These are phyloP conservation scores for Diorhabda elongata DNA, from an alignment of 1,140 invertebrate genomes.

Conservation along the genomic window DNA sequence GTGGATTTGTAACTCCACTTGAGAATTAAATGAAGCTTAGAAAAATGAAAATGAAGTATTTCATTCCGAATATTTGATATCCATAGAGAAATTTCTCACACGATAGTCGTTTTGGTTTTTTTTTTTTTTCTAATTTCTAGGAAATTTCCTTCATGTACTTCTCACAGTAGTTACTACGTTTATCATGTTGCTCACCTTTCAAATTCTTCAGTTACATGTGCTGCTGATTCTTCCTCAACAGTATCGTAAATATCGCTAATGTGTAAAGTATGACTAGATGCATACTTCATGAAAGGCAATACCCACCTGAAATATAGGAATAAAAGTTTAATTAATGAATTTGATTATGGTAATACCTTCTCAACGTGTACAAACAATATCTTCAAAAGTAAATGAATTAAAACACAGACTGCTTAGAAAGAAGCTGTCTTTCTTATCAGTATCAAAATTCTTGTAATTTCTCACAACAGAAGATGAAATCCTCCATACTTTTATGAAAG, in stretches of 20 bases:
- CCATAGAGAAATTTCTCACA: background rate
- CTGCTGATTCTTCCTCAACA: background rate
- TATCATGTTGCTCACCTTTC: background rate
- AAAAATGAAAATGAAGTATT: too few species aligned
- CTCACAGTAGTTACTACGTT: too few species aligned
- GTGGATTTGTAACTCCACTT: too few species aligned
- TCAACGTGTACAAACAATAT: background rate
- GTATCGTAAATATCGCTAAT: background rate
- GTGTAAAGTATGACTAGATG: background rate
- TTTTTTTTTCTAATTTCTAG: too few species aligned
- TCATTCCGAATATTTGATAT: background rate
- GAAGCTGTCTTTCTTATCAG: too few species aligned
- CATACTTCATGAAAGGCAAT: conserved; percentile 3
- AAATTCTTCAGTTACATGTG: background rate
- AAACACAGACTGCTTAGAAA: too few species aligned
- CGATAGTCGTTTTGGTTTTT: background rate
- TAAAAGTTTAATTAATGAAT: background rate
- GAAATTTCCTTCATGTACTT: too few species aligned
- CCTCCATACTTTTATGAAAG: too few species aligned
- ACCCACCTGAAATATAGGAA: conserved; percentile 6
- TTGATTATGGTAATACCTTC: too few species aligned
- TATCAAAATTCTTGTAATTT: too few species aligned
- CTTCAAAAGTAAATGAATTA: background rate
- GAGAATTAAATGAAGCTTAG: too few species aligned
- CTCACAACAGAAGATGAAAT: too few species aligned